A percentile compares a stretch with the other conserved stretches of the same genome.
These are phyloP conservation scores for Paraplagusia blochii DNA, from an alignment of 2,113 vertebrate genomes.

Conservation along the genomic window DNA sequence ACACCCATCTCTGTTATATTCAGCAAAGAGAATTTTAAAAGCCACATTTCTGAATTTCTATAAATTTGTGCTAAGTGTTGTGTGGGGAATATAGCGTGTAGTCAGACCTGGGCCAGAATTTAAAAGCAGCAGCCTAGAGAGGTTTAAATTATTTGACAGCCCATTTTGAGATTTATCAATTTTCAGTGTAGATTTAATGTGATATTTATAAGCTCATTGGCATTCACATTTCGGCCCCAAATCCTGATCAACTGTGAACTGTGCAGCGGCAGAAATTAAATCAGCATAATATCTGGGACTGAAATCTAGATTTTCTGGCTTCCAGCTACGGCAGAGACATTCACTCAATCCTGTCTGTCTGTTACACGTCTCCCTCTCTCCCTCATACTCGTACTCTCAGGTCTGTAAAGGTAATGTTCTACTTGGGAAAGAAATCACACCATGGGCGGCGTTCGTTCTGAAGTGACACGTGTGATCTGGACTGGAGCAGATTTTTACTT, in stretches of 20 bases:
- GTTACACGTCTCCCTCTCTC: not conserved
- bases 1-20: no score
- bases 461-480: slow-evolving; percentile 22
- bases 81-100: not conserved
- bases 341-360: no score
- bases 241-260: slow-evolving; percentile 35
- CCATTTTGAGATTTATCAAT: slow-evolving; percentile 2
- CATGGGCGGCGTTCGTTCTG: slow-evolving; percentile 7
- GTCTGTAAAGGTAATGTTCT: slow-evolving; percentile 13
- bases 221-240: slow-evolving; percentile 14
- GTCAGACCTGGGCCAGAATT: slow-evolving; percentile 8
- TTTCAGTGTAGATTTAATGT: slow-evolving; percentile 9
- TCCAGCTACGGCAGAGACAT: slow-evolving; percentile 31
- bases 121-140: slow-evolving; percentile 2
- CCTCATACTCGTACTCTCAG: not conserved
- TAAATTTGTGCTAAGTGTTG: not conserved
- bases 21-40: not conserved
- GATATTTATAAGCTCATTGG: slow-evolving; percentile 39
- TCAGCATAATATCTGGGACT: slow-evolving; percentile 27
- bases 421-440: slow-evolving; percentile 10
- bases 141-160: slow-evolving; percentile 5
- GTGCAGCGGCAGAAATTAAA: slow-evolving; percentile 25
- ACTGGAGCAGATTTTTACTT: slow-evolving; percentile 13
- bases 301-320: slow-evolving; percentile 30
- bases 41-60: not conserved